Evolutionary conservation across 2,888 invertebrate genomes (phyloP).

Genomic region (Orthosia cruda): DNA sequence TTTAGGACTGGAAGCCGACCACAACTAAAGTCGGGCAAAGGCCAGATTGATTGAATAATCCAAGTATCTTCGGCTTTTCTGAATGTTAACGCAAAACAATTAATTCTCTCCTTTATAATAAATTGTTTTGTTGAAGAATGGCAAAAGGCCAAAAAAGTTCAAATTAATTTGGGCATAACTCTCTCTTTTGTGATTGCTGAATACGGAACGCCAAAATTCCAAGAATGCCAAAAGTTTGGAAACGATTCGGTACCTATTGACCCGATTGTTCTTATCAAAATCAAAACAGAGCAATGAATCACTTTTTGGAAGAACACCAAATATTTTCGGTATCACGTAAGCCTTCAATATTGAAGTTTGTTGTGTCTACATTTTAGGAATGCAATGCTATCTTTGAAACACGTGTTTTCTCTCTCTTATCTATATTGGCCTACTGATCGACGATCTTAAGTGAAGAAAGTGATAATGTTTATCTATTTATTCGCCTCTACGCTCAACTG

Average conservation of each 20-base stretch:
- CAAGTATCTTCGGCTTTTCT: background rate
- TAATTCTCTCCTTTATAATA: background rate
- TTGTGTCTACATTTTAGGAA: constrained; percentile 27
- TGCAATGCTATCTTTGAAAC: constrained; percentile 33
- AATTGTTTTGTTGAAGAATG: constrained; percentile 19
- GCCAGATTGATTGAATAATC: background rate
- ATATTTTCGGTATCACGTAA: background rate
- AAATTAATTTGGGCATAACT: constrained; percentile 31
- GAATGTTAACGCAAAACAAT: background rate
- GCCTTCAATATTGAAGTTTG: constrained; percentile 10
- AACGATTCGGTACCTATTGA: background rate
- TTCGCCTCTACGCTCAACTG: constrained; percentile 69
- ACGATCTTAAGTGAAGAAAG: constrained; percentile 35
- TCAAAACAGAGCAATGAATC: background rate
- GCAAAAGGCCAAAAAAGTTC: background rate
- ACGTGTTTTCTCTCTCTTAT: constrained; percentile 58
- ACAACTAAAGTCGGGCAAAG: background rate
- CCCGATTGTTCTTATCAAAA: background rate
- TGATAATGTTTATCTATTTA: constrained; percentile 66
- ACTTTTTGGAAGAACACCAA: constrained; percentile 9
- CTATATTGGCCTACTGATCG: constrained; percentile 64
- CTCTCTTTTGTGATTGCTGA: constrained; percentile 39
- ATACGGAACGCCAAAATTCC: constrained; percentile 7
- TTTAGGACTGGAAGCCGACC: background rate
- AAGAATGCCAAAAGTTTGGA: constrained; percentile 4